Evolutionary conservation across 2,797 vertebrate species (phyloP).

Genomic region (Acanthurus leucopareius): DNA sequence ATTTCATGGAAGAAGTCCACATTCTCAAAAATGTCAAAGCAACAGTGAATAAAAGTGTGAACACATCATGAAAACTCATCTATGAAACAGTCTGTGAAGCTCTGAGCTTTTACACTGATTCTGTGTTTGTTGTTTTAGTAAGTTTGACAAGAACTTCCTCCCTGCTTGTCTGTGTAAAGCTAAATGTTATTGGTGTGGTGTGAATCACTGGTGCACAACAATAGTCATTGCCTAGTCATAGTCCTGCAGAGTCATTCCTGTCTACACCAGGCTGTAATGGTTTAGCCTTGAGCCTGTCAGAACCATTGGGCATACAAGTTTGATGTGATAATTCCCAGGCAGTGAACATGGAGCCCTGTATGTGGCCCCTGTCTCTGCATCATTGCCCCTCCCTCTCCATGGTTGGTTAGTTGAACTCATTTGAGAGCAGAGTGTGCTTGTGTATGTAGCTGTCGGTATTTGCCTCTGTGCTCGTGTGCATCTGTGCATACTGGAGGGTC

Average conservation of each 20-base stretch:
- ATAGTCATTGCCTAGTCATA: slow-evolving; percentile 67
- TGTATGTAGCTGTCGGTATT: slow-evolving; percentile 43
- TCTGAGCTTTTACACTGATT: slow-evolving; percentile 21
- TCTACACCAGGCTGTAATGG: slow-evolving; percentile 58
- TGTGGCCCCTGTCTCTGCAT: slow-evolving; percentile 67
- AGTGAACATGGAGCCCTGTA: slow-evolving; percentile 65
- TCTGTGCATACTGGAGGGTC: slow-evolving; percentile 43
- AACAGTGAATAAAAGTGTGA: slow-evolving; percentile 24
- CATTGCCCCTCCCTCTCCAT: slow-evolving; percentile 57
- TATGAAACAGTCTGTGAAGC: slow-evolving; percentile 21
- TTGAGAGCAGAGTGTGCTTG: slow-evolving; percentile 39
- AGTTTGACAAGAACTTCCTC: slow-evolving; percentile 53
- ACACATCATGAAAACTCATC: slow-evolving; percentile 31
- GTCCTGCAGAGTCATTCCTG: slow-evolving; percentile 61
- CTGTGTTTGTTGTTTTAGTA: slow-evolving; percentile 53
- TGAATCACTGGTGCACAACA: slow-evolving; percentile 77
- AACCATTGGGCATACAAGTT: slow-evolving; percentile 60
- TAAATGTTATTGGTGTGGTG: slow-evolving; percentile 58
- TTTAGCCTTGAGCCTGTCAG: slow-evolving; percentile 70
- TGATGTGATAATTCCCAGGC: slow-evolving; percentile 82
- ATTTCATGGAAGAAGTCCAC: slow-evolving; percentile 32
- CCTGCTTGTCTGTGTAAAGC: slow-evolving; percentile 59
- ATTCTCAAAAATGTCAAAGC: slow-evolving; percentile 28
- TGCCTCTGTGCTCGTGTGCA: slow-evolving; percentile 50
- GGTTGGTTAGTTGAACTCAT: slow-evolving; percentile 48